Evolutionary conservation across 1,140 invertebrate genomes (phyloP), one percentile per base, ranked within the genome.

Genomic region (Drosophila nasuta): DNA sequence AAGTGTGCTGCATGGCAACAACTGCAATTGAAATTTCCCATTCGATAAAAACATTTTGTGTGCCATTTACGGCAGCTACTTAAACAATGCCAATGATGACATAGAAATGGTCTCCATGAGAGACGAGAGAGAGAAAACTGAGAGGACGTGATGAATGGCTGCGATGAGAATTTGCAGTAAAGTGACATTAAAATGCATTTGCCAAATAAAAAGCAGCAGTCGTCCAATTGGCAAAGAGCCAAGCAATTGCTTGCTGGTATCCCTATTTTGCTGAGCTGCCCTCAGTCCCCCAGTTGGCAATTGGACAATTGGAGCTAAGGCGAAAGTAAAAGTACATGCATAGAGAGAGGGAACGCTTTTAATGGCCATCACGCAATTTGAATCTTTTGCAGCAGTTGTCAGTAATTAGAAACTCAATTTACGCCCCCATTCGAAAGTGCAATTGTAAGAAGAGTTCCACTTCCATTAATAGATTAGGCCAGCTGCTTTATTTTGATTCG

Each of bases 121-220:
- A 13, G 25, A 15, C 3, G 25, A 4, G 10, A 49, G 41, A 17
- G 4, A 45, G 15, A 15, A 25, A 25, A 25, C 20, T 25, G 20
- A 25, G 20, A 4, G 20, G 5, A 8, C 51, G 17, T 76, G 68
- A 86, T 76, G 71, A 66, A 79, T 77, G 73, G 59, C 49, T 65
- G 77, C 62, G 70, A 79, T 67, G 72, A 77, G 56, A 79, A 82
- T 73, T 86, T 79, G 82, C 72, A 57, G 65, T 56, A 69, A 81
- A 79, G 76, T 71, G 82, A 74, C 76, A 79, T 87, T 68, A 79
- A 86, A 87, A 82, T 80, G 76, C 76, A 80, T 79, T 87, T 82
- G 79, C 71, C 79, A 87, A 87, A 87, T 73, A 75, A 69, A 86
- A 65, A 69, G 46, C 52, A 77, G 51, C 67, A 41, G 41, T 56